These are phyloP conservation scores for Saccostrea cuccullata DNA, from an alignment of 1,140 invertebrate genomes.

Conservation along the genomic window DNA sequence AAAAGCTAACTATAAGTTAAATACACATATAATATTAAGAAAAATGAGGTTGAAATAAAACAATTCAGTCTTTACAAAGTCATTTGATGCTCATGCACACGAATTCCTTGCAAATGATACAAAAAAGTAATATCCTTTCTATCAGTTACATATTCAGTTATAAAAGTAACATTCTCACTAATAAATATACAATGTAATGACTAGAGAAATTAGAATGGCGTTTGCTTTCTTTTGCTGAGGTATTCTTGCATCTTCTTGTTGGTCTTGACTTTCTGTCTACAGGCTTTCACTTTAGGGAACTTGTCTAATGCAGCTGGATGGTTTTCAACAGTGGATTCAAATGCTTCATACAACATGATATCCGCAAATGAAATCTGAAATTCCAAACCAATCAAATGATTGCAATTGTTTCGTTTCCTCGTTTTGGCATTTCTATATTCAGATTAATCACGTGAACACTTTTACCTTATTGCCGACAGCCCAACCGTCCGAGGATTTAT, in stretches of 20 bases:
- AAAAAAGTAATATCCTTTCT: background rate
- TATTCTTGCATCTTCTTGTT: background rate
- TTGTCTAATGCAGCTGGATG: background rate
- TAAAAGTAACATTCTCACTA: background rate
- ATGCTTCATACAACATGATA: conserved; percentile 21
- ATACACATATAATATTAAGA: no score
- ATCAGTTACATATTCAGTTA: background rate
- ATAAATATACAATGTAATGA: background rate
- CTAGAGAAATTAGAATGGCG: conserved; percentile 11
- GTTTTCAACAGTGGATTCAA: background rate
- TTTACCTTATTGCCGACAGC: conserved; percentile 10
- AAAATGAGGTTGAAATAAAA: no score
- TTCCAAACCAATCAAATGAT: background rate
- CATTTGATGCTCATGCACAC: no score
- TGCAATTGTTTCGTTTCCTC: background rate
- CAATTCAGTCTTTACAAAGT: no score
- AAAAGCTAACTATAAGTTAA: no score
- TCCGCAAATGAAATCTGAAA: conserved; percentile 36
- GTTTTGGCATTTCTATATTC: no score
- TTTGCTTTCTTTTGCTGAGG: conserved; percentile 27
- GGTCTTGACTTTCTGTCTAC: background rate
- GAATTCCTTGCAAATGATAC: no score
- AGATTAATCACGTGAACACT: no score
- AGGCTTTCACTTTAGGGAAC: background rate
- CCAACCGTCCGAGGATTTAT: background rate